Evolutionary conservation across 2,888 invertebrate genomes (phyloP), one percentile per base, ranked within the genome.

Genomic region (Brachynemurus nebulosus): DNA sequence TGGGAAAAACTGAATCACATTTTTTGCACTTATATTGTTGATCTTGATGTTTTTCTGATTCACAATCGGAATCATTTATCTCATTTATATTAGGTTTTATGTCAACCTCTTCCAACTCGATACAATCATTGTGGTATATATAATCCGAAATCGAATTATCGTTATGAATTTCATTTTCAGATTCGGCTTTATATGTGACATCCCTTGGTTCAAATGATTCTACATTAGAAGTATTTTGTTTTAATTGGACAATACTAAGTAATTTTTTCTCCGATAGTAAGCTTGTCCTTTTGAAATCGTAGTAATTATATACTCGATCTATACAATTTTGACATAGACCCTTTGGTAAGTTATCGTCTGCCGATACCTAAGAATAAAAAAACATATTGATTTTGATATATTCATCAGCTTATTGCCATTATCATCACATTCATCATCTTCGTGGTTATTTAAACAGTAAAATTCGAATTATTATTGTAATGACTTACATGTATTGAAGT

Each of bases 281-380:
- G n/a, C 33, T 23, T 33, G 33, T 17, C 17, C 21, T 30, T 20
- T 33, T 42, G 34, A 42, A 42, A 14, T 25, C 17, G 21, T 33
- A 42, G 12, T 16, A 18, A n/a, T 19, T 42, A 55, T 76, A 74
- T 52, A 77, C 65, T 48, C 74, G 68, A 46, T 70, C 69, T 53
- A 76, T 61, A 55, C 77, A 77, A 39, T 66, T 67, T 56, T 69
- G 69, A 57, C 77, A 77, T 43, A 77, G 75, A 21, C 80, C 80
- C 67, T 82, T 82, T 37, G 82, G 82, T 48, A 82, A 61, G 42
- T 78, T 75, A 62, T 77, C 77, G 51, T 72, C 70, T 45, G 72
- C 70, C 40, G 72, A 72, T 44, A 77, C 74, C 77, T 77, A 40
- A 42, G 36, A 27, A 6, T 7, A 23, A 23, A n/a, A n/a, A n/a